A percentile compares a stretch with the other conserved stretches of the same genome.
phyloP scores from a whole-genome alignment of 2,888 invertebrate species.

The Strigamia maritima region DNA sequence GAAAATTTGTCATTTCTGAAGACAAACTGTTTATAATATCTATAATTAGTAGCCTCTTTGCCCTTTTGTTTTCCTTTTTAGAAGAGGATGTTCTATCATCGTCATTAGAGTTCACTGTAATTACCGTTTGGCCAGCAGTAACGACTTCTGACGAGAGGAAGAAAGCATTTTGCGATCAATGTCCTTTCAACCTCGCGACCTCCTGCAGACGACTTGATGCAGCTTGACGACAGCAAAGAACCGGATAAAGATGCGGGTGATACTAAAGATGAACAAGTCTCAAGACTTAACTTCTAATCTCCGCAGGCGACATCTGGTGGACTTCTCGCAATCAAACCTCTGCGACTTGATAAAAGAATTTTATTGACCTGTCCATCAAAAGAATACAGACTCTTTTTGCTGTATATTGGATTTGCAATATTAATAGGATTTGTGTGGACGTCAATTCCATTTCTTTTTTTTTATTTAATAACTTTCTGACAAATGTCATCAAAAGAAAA shows the following conservation, averaged over 20 bases:
- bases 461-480: not conserved
- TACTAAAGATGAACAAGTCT: conserved; percentile 21
- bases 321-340: not conserved
- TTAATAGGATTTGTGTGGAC: not conserved
- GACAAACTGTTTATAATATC: not conserved
- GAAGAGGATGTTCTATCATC: conserved; percentile 12
- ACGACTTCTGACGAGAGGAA: conserved; percentile 22
- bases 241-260: conserved; percentile 29
- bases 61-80: not conserved
- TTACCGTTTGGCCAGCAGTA: conserved; percentile 27
- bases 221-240: conserved; percentile 16
- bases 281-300: conserved; percentile 1
- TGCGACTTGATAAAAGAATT: not conserved
- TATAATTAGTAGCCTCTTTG: conserved; percentile 3
- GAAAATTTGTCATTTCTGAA: not conserved
- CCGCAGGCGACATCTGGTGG: conserved; percentile 16
- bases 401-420: not conserved
- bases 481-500: not conserved
- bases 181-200: conserved; percentile 23
- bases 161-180: conserved; percentile 27
- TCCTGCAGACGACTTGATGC: conserved; percentile 29
- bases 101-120: conserved; percentile 18
- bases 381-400: not conserved
- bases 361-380: conserved; percentile 24
- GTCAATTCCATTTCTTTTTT: not conserved